Evolutionary conservation across 30 jellyfish, hydroid and myxozoan species (phyloP), one percentile per base, ranked within the genome.

Genomic region (Phacellophora camtschatica): DNA sequence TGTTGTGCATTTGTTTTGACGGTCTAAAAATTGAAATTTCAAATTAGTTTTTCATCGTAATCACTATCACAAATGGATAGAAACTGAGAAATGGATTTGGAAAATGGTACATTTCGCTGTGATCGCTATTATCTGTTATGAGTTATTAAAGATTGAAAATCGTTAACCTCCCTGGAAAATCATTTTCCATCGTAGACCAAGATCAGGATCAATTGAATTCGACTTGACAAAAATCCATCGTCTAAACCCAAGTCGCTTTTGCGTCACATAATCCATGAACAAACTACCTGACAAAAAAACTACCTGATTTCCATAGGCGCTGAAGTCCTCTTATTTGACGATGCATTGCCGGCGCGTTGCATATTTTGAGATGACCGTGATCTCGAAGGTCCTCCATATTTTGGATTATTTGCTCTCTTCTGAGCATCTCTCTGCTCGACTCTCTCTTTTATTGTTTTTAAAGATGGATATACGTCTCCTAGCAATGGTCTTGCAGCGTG

Each of bases 391-490:
- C 83, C 86, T n/a, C 83, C 86, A 59, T 94, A 92, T 27, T 92
- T 94, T 18, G 87, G 88, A 28, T 56, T 76, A 30, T 66, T 48
- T 28, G 94, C 97, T 23, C 99, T 95, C 55, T 93, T 93, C 67
- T 85, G 99, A 8, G 99, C 99, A 42, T 93, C 99, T 37, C 99
- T 89, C 34, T 80, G 69, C 80, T 93, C 99, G 1, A 93, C 90
- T 9, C 96, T 77, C 51, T 93, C 99, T 75, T 88, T 93, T 25
- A 93, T 93, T 24, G 70, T 61, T 77, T 71, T 93, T 61, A 93
- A 37, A 30, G 84, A 70, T 33, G 99, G 99, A 27, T 90, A 83
- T 30, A 93, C 90, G 24, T 93, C 94, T 16, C 99, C 99, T 4
- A 93, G 94, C 73, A 93, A 57, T 24, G 99, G 99, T 46, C 99